Conservation (phyloP, 2,797 vertebrate species). For the Mastacembelus armatus region DNA sequence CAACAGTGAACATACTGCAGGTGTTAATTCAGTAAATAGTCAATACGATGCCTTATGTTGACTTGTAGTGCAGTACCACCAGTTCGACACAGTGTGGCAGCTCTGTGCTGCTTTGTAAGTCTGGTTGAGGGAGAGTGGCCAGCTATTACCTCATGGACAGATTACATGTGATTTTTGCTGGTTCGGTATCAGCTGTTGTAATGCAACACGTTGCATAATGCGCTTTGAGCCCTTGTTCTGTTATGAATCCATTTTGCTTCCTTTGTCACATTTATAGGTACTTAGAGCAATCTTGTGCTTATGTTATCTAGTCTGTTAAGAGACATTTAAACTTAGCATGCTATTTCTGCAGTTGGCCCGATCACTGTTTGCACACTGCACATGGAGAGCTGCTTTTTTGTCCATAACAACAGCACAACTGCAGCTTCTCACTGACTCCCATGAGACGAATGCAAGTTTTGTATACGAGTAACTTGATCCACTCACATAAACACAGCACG, state of each 20-base stretch:
- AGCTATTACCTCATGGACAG: background rate
- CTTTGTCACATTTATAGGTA: slow-evolving; percentile 18
- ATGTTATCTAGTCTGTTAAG: slow-evolving; percentile 30
- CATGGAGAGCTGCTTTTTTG: slow-evolving; percentile 4
- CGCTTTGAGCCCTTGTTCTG: background rate
- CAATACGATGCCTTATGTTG: background rate
- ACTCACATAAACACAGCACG: slow-evolving; percentile 31
- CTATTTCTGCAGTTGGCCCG: slow-evolving; percentile 58
- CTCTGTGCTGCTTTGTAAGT: slow-evolving; percentile 29
- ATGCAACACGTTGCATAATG: slow-evolving; percentile 17
- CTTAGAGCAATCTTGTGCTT: slow-evolving; percentile 1
- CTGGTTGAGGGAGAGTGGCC: background rate
- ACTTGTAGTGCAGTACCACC: slow-evolving; percentile 49
- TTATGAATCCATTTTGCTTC: slow-evolving; percentile 7
- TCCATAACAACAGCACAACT: slow-evolving; percentile 13
- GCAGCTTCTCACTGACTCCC: slow-evolving; percentile 38
- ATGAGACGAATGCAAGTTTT: slow-evolving; percentile 45
- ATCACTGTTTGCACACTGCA: slow-evolving; percentile 24
- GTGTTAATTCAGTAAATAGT: background rate
- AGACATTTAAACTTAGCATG: slow-evolving; percentile 52
- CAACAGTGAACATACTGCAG: background rate
- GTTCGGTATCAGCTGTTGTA: slow-evolving; percentile 31
- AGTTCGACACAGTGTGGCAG: slow-evolving; percentile 74
- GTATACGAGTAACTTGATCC: slow-evolving; percentile 55
- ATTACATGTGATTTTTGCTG: slow-evolving; percentile 14